A percentile compares a stretch with the other conserved stretches of the same genome.
Conservation (phyloP, 2,888 invertebrate genomes). For the Drosophila acutilabella region DNA sequence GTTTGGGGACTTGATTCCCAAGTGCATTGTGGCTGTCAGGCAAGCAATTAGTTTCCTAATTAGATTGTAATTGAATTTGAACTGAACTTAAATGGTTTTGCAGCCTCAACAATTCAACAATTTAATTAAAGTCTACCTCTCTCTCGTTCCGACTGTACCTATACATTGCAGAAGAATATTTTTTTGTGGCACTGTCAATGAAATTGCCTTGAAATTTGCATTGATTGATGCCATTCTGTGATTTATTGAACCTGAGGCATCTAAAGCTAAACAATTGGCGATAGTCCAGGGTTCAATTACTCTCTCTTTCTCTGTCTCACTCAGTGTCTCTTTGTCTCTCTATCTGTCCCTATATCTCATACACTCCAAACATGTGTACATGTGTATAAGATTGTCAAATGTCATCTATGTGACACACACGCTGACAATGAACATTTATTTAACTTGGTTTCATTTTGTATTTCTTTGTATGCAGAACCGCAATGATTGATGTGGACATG, state of each 20-base stretch:
- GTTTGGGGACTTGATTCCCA: conserved; percentile 4
- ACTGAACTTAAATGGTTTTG: conserved; percentile 26
- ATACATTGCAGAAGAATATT: conserved; percentile 1
- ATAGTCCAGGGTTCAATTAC: conserved; percentile 56
- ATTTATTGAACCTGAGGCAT: conserved; percentile 68
- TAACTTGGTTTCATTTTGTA: conserved; percentile 63
- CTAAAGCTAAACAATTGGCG: conserved; percentile 46
- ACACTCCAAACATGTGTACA: conserved; percentile 1
- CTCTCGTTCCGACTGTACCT: not conserved
- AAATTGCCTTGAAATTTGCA: conserved; percentile 67
- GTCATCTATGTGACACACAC: conserved; percentile 37
- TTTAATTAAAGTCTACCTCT: conserved; percentile 45
- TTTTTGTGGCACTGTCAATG: conserved; percentile 26
- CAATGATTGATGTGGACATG: conserved; percentile 77
- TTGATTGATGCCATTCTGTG: conserved; percentile 74
- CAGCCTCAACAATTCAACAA: conserved; percentile 35
- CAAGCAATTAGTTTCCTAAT: conserved; percentile 36
- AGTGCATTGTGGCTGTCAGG: conserved; percentile 3
- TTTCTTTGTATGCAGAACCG: conserved; percentile 66
- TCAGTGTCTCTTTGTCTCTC: not conserved
- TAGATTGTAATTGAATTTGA: conserved; percentile 33
- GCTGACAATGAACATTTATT: conserved; percentile 68
- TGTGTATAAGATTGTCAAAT: conserved; percentile 47
- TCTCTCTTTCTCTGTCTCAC: conserved; percentile 6
- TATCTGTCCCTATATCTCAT: conserved; percentile 13